Evolutionary conservation across 2,888 invertebrate genomes (phyloP).

Genomic region (Cryptus armator): DNA sequence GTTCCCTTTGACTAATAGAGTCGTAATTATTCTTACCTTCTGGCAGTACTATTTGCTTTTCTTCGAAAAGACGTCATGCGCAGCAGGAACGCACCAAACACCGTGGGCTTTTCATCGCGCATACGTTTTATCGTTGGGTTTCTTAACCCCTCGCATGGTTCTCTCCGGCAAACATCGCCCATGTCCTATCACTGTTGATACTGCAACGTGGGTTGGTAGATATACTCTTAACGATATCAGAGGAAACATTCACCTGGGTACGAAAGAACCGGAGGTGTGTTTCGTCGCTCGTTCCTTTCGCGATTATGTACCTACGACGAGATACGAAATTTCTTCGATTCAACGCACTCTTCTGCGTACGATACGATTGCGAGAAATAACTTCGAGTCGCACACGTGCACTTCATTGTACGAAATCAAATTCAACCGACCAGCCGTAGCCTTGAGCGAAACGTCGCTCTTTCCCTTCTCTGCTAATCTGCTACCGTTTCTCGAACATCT

Average conservation of each 20-base stretch:
- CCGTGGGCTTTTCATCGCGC: slow-evolving; percentile 33
- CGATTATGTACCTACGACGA: slow-evolving; percentile 4
- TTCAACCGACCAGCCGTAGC: background rate
- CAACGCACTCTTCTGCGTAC: background rate
- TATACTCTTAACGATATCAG: slow-evolving; percentile 21
- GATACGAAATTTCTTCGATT: slow-evolving; percentile 32
- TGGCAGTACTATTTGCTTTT: slow-evolving; percentile 48
- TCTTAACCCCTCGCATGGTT: slow-evolving; percentile 38
- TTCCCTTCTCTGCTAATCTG: slow-evolving; percentile 9
- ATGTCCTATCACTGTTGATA: slow-evolving; percentile 60
- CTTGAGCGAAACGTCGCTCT: background rate
- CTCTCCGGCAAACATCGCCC: slow-evolving; percentile 55
- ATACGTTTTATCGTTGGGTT: slow-evolving; percentile 40
- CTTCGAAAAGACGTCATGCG: slow-evolving; percentile 41
- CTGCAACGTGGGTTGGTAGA: slow-evolving; percentile 27
- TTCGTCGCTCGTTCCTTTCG: slow-evolving; percentile 24
- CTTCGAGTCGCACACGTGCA: slow-evolving; percentile 1
- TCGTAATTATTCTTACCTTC: slow-evolving; percentile 51
- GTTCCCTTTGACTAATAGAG: slow-evolving; percentile 28
- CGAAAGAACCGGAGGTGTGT: slow-evolving; percentile 12
- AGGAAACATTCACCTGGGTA: slow-evolving; percentile 18
- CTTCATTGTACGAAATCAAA: background rate
- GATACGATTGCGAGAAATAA: slow-evolving; percentile 22
- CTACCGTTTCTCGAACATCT: background rate
- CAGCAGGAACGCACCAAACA: background rate